phyloP scores from a whole-genome alignment of 1,140 invertebrate species.

The Pseudachorutes palmiensis region DNA sequence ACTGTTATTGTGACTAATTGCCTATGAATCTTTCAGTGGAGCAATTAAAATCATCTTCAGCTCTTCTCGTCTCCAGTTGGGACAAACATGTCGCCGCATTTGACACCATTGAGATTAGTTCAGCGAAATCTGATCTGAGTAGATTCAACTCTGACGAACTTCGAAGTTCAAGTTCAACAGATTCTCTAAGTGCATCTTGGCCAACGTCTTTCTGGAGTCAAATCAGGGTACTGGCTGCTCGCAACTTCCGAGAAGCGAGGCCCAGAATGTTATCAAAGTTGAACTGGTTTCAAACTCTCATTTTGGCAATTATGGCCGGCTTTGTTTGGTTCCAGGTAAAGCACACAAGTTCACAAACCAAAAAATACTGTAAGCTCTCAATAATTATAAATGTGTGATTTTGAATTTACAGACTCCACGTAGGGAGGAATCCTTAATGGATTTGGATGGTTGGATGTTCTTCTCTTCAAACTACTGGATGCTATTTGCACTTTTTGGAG shows the following conservation, averaged over 20 bases:
- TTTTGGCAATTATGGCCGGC: slow-evolving; percentile 63
- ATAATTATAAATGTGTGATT: not conserved
- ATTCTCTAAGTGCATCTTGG: slow-evolving; percentile 48
- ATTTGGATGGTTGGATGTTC: slow-evolving; percentile 80
- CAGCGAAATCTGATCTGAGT: slow-evolving; percentile 32
- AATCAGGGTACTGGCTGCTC: slow-evolving; percentile 51
- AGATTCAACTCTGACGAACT: slow-evolving; percentile 30
- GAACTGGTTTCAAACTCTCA: slow-evolving; percentile 72
- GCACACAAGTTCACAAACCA: too few species aligned
- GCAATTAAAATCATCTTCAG: slow-evolving; percentile 1
- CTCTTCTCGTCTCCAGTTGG: slow-evolving; percentile 26
- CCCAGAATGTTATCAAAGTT: slow-evolving; percentile 69
- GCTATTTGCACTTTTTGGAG: slow-evolving; percentile 72
- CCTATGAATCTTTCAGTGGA: not conserved
- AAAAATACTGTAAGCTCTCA: not conserved
- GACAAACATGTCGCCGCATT: slow-evolving; percentile 29
- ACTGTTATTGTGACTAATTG: not conserved
- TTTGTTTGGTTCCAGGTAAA: slow-evolving; percentile 67
- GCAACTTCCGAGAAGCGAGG: slow-evolving; percentile 70
- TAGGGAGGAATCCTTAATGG: slow-evolving; percentile 63
- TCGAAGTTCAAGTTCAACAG: slow-evolving; percentile 18
- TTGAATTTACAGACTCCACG: slow-evolving; percentile 45
- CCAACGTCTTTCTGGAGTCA: slow-evolving; percentile 74
- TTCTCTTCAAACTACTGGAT: slow-evolving; percentile 81
- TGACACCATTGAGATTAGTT: slow-evolving; percentile 30